Conservation (phyloP, 2,797 vertebrate species). For the Halcyon chelicuti region DNA sequence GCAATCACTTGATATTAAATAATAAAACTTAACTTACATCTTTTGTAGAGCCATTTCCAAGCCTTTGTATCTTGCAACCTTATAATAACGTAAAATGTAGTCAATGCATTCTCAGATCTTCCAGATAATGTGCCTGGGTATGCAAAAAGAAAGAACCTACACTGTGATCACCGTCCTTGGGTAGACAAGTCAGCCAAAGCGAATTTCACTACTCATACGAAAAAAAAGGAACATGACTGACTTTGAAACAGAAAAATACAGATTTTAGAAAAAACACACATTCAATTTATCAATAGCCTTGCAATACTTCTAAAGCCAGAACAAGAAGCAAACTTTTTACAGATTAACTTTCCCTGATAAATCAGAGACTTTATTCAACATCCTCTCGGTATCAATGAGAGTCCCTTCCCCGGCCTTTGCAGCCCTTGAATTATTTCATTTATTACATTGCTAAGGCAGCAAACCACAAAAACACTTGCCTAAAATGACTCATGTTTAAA, state of each 20-base stretch:
- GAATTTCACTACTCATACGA: not conserved
- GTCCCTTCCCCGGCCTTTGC: not conserved
- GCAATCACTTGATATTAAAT: not conserved
- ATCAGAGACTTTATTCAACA: not conserved
- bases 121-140: not conserved
- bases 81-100: not conserved
- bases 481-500: not conserved
- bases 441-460: not conserved
- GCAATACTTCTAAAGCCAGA: not conserved
- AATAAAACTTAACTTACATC: constrained; percentile 38
- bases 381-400: not conserved
- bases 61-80: not conserved
- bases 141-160: not conserved
- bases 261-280: not conserved
- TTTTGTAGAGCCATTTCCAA: constrained; percentile 37
- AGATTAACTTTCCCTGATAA: not conserved
- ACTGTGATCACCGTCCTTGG: not conserved
- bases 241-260: not conserved
- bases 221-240: not conserved
- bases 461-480: not conserved
- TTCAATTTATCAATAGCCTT: not conserved
- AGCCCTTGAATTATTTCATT: not conserved
- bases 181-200: not conserved
- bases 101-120: constrained; percentile 5
- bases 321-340: not conserved